phyloP scores from a whole-genome alignment of 2,797 vertebrate genomes.

The Champsocephalus esox region DNA sequence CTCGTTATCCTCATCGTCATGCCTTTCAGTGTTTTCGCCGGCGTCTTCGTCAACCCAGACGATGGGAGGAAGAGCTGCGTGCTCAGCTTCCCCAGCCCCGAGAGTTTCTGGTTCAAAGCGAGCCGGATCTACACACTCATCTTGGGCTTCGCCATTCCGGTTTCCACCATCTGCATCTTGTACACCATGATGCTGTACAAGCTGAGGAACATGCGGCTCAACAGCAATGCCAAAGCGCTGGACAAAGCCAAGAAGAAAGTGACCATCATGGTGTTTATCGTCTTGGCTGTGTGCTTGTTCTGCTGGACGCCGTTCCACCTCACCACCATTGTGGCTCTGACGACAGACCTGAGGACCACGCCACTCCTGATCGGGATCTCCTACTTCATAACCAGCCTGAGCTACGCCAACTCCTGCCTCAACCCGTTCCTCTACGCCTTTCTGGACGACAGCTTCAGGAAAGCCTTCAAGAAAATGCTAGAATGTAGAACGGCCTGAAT shows the following conservation, averaged over 20 bases:
- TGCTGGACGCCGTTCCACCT: constrained; percentile 92
- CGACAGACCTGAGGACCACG: constrained; percentile 88
- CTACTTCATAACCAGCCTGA: constrained; percentile 90
- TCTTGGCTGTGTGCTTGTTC: constrained; percentile 89
- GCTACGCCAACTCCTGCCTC: constrained; percentile 91
- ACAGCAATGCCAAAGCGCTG: constrained; percentile 88
- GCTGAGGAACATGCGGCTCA: constrained; percentile 87
- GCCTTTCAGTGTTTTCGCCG: constrained; percentile 88
- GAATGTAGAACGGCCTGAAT: constrained; percentile 84
- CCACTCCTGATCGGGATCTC: constrained; percentile 88
- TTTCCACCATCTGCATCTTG: constrained; percentile 88
- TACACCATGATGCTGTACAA: constrained; percentile 89
- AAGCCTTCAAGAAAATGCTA: constrained; percentile 87
- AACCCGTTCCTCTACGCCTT: constrained; percentile 91
- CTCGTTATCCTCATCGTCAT: constrained; percentile 87
- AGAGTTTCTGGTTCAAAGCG: constrained; percentile 89
- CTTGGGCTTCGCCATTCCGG: constrained; percentile 89
- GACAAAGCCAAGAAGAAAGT: constrained; percentile 91
- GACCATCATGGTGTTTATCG: constrained; percentile 90
- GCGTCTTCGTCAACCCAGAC: constrained; percentile 74
- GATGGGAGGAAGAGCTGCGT: constrained; percentile 88
- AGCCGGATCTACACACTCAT: constrained; percentile 89
- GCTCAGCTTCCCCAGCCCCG: constrained; percentile 88
- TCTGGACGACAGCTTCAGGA: constrained; percentile 89
- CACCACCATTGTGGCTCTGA: constrained; percentile 90